Evolutionary conservation across 2,797 vertebrate species (phyloP), one percentile per base, ranked within the genome.

Genomic region (Prunella strophiata): DNA sequence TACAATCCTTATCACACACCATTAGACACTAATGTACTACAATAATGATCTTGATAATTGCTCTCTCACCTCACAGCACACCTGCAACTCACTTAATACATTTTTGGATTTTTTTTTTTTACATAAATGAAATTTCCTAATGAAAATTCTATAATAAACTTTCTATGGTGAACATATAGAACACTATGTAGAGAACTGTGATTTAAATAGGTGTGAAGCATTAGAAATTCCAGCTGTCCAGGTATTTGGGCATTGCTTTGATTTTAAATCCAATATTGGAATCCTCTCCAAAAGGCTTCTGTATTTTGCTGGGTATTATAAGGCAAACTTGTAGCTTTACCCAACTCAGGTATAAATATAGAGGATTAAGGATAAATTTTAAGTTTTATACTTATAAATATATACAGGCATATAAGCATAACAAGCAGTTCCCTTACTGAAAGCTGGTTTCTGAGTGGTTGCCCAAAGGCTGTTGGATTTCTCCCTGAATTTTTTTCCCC

Each of bases 41-140:
- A 88, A 92, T 95, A 88, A 89, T 84, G 51, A 81, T 95, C 79
- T 80, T 81, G 62, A 80, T 93, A 93, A 92, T 95, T 84, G 58
- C n/a, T 72, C 42, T 88, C 58, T 96, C 65, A 91, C 89, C 92
- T 93, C 85, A 85, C 47, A 91, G 63, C 51, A 76, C 73, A 94
- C 87, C 87, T 92, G 55, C 0, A 0, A 65, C 75, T 93, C 15
- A 23, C 32, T 89, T 91, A 77, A 84, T 76, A 11, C 7, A 6
- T 85, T 93, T 89, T 68, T 66, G 45, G 16, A 55, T 47, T 9
- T 67, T 79, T 83, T 42, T 67, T 54, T 86, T 88, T 66, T 68
- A 16, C 10, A 26, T 45, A 72, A 85, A 75, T 72, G 61, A 65
- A 58, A 85, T 81, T 20, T 66, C 26, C 15, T n/a, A 72, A 72